Base-by-base conservation (phyloP, 2,888 invertebrate species). In the Cryptus viduatorius region DNA sequence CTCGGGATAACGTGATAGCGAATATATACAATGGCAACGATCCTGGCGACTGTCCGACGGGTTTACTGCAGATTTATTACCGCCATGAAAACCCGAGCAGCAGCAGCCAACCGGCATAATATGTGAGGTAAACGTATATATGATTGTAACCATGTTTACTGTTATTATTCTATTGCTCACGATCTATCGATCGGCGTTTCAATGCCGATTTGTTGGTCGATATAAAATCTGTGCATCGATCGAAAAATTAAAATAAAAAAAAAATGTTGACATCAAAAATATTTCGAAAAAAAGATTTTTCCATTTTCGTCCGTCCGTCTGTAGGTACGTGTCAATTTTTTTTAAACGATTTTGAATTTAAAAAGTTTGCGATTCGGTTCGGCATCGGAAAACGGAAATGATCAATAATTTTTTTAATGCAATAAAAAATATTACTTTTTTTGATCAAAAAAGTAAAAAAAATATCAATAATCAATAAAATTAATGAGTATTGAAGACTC, bases 41-140 rank as follows among this genome's bases (percentile, higher is more conserved):
- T 78, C 73, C 78, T 48, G 78, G 77, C 78, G 78, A 82, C 84
- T 37, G 79, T 42, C 48, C 71, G 79, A 82, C 84, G 71, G 82
- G 75, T 76, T 82, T 59, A 50, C 61, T n/a, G 4, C 59, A 82
- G 84, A 84, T 84, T 84, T 82, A 82, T 84, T 59, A 37, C 84
- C 79, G 24, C 82, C 84, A 75, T 84, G 81, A 84, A 84, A 84
- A 79, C 71, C 31, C 48, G 67, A 53, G 65, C 48, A 75, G 56
- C 46, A 46, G 48, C 48, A 42, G 0, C 48, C 48, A n/a, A 48
- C 12, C 76, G 42, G 79, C 50, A 79, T 67, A 59, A 65, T 73
- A 46, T 56, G 24, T 24, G 10, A 67, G 53, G 75, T 46, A 61
- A 84, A 78, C 61, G 29, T 37, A 56, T 79, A 78, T 72, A 61